Base-by-base conservation (phyloP, 1,140 invertebrate species). In the Lerema accius region DNA sequence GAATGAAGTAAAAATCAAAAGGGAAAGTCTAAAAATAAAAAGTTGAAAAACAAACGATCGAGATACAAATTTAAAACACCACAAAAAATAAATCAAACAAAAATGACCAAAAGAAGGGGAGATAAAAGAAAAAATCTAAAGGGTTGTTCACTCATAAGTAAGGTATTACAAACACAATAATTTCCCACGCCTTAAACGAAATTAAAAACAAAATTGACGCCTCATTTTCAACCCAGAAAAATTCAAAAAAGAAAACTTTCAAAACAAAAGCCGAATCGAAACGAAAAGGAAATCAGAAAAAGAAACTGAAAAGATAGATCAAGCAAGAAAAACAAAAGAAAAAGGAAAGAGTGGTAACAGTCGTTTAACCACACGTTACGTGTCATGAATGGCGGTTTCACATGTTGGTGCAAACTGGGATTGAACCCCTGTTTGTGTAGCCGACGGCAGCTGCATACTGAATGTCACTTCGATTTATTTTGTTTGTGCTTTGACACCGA, bases 401-500 rank as follows among this genome's bases (percentile, higher is more conserved):
- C 35, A 37, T 37, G 35, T 37, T n/a, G 35, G 35, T 11, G 28
- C 28, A 23, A 32, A 32, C 28, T 32, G 7, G 28, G 4, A 37
- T 37, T 37, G 35, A 37, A 37, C 35, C 35, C 35, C n/a, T 32
- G 28, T 32, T 32, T 32, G 28, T 9, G 28, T 32, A 32, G 28
- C 28, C 28, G 28, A 32, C 28, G 28, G 28, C 35, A 37, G 35
- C 35, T 37, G 35, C 35, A 37, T 37, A 37, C 35, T n/a, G 35
- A 37, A 37, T 37, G 35, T 37, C 35, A 37, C 35, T 37, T 37
- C n/a, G 35, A 2, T 37, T 37, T 37, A 37, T 37, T 37, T 2
- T 37, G 35, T 37, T 37, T 37, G 35, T 37, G 35, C n/a, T 37
- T 37, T 37, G 35, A 37, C 35, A 37, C 35, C 35, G 35, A 37